A percentile compares a stretch with the other conserved stretches of the same genome.
These are phyloP conservation scores for Chymomyza caudatula DNA, from an alignment of 2,888 invertebrate genomes.

Conservation along the genomic window DNA sequence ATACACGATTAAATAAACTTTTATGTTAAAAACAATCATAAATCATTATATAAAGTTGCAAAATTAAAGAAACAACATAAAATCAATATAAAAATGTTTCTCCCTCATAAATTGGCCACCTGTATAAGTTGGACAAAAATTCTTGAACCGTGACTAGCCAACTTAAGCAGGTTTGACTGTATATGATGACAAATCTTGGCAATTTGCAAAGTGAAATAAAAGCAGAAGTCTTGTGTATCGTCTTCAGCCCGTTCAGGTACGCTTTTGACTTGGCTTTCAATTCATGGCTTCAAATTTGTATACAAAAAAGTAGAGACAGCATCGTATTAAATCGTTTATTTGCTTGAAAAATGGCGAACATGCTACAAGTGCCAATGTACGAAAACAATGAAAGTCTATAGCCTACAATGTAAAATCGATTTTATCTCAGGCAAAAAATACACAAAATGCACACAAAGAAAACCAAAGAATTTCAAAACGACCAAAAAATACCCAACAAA, in stretches of 20 bases:
- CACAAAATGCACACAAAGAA: not conserved
- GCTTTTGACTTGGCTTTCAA: slow-evolving; percentile 21
- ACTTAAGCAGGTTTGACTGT: too few species aligned
- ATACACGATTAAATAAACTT: too few species aligned
- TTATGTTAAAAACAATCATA: too few species aligned
- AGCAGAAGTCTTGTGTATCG: not conserved
- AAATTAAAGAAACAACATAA: not conserved
- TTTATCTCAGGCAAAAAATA: not conserved
- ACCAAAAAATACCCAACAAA: not conserved
- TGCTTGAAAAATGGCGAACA: slow-evolving; percentile 47
- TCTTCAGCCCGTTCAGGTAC: not conserved
- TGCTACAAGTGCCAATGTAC: slow-evolving; percentile 51
- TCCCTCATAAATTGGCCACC: too few species aligned
- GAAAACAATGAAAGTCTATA: slow-evolving; percentile 24
- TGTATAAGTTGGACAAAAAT: too few species aligned
- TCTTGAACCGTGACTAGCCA: too few species aligned
- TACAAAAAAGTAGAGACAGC: not conserved
- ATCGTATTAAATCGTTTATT: not conserved
- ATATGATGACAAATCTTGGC: not conserved
- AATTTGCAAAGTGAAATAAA: not conserved
- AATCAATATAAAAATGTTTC: not conserved
- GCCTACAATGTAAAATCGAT: not conserved
- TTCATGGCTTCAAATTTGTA: too few species aligned
- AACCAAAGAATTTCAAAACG: not conserved
- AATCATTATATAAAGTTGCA: too few species aligned